A percentile compares a stretch with the other conserved stretches of the same genome.
Conservation (phyloP, 2,797 vertebrate species). For the Stomatorhinus walkeri region DNA sequence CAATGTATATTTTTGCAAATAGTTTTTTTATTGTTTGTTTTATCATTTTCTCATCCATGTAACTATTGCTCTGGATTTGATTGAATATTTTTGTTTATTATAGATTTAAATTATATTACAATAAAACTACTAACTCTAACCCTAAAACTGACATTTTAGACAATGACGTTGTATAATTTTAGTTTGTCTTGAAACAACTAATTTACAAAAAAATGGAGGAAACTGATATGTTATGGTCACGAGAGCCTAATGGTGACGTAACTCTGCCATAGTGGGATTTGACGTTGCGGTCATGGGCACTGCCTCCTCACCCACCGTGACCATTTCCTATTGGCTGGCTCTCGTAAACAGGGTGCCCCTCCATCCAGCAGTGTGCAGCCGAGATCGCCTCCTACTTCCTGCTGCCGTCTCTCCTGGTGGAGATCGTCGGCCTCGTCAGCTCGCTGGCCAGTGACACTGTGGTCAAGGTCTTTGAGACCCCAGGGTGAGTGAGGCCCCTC, state of each 20-base stretch:
- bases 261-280: not conserved
- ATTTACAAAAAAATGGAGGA: not conserved
- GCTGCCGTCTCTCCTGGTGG: conserved; percentile 76
- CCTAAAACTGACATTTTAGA: not conserved
- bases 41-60: not conserved
- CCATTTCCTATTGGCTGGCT: not conserved
- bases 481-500: conserved; percentile 67
- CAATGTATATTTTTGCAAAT: not conserved
- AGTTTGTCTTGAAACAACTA: not conserved
- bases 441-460: conserved; percentile 80
- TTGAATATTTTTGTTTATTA: not conserved
- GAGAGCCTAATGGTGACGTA: not conserved
- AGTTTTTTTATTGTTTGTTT: not conserved
- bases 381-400: conserved; percentile 85
- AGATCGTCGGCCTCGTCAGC: conserved; percentile 74
- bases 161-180: not conserved
- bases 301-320: not conserved
- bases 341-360: conserved; percentile 68
- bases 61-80: not conserved
- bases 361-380: conserved; percentile 73
- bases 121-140: not conserved
- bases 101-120: not conserved
- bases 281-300: not conserved
- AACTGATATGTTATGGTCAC: not conserved
- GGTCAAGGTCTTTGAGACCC: conserved; percentile 83